phyloP scores from a whole-genome alignment of 1,140 invertebrate genomes.

The Portunus trituberculatus region DNA sequence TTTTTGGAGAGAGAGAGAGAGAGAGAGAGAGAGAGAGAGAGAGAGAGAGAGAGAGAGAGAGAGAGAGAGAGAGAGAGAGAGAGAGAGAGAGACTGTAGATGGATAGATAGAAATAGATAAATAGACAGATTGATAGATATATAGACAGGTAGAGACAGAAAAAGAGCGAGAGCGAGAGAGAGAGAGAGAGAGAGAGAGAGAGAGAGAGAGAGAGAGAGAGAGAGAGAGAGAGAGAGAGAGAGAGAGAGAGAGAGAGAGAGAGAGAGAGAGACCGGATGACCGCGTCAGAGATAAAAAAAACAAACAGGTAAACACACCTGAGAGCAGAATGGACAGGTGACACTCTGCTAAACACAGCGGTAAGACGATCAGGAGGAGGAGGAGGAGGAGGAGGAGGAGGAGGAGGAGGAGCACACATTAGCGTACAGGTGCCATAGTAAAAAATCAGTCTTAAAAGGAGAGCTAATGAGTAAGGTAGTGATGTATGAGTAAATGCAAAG shows the following conservation, averaged over 20 bases:
- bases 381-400: not conserved
- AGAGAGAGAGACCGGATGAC: not conserved
- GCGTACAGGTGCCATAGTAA: not conserved
- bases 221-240: not conserved
- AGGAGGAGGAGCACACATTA: not conserved
- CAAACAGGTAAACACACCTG: not conserved
- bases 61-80: not conserved
- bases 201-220: not conserved
- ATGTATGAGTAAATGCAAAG: no score
- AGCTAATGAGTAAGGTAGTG: not conserved
- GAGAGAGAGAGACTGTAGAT: not conserved
- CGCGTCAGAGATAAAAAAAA: conserved; percentile 17
- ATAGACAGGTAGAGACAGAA: not conserved
- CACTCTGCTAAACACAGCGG: not conserved
- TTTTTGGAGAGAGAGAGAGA: no score
- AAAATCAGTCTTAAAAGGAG: not conserved
- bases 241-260: not conserved
- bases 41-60: not conserved
- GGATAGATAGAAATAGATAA: not conserved
- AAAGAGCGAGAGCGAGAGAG: not conserved
- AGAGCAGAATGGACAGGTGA: not conserved
- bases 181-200: not conserved
- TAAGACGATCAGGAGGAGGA: not conserved
- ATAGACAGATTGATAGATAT: not conserved
- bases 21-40: conserved; percentile 2